Percentiles rank a stretch among this genome's conserved stretches.
phyloP scores from a whole-genome alignment of 2,888 invertebrate species.

The Leucoma salicis region DNA sequence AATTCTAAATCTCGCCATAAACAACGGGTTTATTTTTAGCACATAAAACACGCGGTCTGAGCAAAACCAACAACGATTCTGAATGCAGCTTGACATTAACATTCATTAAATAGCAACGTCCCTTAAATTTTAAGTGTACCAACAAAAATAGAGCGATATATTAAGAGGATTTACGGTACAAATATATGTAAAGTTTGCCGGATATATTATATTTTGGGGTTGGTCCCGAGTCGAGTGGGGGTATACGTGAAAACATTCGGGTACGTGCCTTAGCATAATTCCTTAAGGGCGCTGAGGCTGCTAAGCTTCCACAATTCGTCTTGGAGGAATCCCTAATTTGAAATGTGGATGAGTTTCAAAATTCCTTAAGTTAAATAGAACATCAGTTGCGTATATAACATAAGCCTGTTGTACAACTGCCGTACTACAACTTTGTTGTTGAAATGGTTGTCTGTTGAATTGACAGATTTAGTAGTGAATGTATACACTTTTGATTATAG shows the following conservation, averaged over 20 bases:
- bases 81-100: constrained; percentile 70
- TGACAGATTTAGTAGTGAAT: neutral
- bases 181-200: constrained; percentile 82
- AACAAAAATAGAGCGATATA: constrained; percentile 81
- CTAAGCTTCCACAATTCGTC: constrained; percentile 78
- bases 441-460: neutral
- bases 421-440: neutral
- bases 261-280: constrained; percentile 80
- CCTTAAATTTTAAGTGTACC: constrained; percentile 72
- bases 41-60: constrained; percentile 33
- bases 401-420: neutral
- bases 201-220: constrained; percentile 81
- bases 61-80: constrained; percentile 60
- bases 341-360: constrained; percentile 74
- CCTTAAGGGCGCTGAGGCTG: constrained; percentile 71
- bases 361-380: constrained; percentile 50
- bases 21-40: constrained; percentile 27
- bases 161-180: constrained; percentile 81
- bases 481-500: neutral
- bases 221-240: constrained; percentile 70
- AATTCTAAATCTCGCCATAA: neutral
- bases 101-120: constrained; percentile 75
- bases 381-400: neutral
- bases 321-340: constrained; percentile 80
- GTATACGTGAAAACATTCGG: constrained; percentile 78